Evolutionary conservation across 2,888 invertebrate genomes (phyloP).

Genomic region (Acanthopleura granulata): DNA sequence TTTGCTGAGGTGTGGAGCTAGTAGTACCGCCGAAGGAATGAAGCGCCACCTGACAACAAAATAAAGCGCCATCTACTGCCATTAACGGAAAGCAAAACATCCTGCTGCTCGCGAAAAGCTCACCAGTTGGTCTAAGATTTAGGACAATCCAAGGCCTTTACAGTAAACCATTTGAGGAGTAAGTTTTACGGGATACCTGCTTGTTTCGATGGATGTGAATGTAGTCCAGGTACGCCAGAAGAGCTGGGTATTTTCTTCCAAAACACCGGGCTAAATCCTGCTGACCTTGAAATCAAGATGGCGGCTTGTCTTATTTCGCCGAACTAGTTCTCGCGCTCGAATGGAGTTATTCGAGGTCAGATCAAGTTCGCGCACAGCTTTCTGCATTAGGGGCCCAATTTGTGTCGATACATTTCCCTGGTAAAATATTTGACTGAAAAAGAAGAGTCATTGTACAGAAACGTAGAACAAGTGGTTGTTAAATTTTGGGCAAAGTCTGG

Average conservation of each 20-base stretch:
- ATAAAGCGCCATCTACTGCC: conserved; percentile 16
- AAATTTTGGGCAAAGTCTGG: not conserved
- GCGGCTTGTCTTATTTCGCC: not conserved
- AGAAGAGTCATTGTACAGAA: not conserved
- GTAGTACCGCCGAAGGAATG: not conserved
- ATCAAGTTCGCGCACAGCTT: no score
- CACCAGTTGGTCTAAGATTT: no score
- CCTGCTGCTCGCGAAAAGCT: not conserved
- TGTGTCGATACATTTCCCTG: not conserved
- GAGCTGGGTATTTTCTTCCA: no score
- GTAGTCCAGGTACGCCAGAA: no score
- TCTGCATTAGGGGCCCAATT: not conserved
- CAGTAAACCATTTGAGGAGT: no score
- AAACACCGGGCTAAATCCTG: not conserved
- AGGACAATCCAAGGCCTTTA: no score
- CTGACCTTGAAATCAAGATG: conserved; percentile 7
- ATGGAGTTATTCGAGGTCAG: no score
- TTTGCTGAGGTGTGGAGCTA: conserved; percentile 11
- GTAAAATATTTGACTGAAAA: not conserved
- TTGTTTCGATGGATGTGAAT: no score
- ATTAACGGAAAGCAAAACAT: not conserved
- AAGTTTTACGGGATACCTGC: no score
- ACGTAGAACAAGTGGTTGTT: not conserved
- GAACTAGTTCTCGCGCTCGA: not conserved
- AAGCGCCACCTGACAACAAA: conserved; percentile 13